Percentiles rank a stretch among this genome's conserved stretches.
Evolutionary conservation across 1,140 invertebrate genomes (phyloP).

Genomic region (Antheraea pernyi): DNA sequence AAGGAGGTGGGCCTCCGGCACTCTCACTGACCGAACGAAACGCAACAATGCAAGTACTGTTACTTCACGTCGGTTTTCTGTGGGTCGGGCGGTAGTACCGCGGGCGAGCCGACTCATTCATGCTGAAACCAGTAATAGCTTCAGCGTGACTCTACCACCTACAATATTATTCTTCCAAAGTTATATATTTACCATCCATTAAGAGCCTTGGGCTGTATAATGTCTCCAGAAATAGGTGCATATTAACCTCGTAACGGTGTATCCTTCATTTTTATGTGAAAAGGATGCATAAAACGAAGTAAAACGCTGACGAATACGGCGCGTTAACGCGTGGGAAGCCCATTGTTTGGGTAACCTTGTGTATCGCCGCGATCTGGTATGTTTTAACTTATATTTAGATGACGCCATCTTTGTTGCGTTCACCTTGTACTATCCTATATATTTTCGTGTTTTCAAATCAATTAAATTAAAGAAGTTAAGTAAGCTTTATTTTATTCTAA

Average conservation of each 20-base stretch:
- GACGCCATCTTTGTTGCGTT: background rate
- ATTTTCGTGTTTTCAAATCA: background rate
- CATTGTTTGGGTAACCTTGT: slow-evolving; percentile 8
- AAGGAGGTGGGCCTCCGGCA: too few relatives aligned
- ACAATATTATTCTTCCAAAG: too few relatives aligned
- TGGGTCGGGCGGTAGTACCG: too few relatives aligned
- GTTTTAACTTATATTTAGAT: slow-evolving; percentile 4
- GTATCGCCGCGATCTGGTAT: slow-evolving; percentile 6
- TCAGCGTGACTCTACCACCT: too few relatives aligned
- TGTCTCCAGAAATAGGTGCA: background rate
- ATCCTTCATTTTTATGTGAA: slow-evolving; percentile 5
- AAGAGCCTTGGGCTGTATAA: background rate
- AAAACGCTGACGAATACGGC: background rate
- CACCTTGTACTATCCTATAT: background rate
- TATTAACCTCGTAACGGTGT: background rate
- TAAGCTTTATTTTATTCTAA: too few relatives aligned
- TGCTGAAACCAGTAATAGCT: too few relatives aligned
- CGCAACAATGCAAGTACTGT: too few relatives aligned
- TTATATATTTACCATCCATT: background rate
- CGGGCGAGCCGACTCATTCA: too few relatives aligned
- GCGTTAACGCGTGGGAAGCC: slow-evolving; percentile 2
- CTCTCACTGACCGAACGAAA: too few relatives aligned
- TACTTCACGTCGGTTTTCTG: too few relatives aligned
- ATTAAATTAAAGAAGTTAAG: background rate
- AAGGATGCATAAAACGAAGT: background rate